Base-by-base conservation (phyloP, 1,140 invertebrate genomes). In the Bombus impatiens region DNA sequence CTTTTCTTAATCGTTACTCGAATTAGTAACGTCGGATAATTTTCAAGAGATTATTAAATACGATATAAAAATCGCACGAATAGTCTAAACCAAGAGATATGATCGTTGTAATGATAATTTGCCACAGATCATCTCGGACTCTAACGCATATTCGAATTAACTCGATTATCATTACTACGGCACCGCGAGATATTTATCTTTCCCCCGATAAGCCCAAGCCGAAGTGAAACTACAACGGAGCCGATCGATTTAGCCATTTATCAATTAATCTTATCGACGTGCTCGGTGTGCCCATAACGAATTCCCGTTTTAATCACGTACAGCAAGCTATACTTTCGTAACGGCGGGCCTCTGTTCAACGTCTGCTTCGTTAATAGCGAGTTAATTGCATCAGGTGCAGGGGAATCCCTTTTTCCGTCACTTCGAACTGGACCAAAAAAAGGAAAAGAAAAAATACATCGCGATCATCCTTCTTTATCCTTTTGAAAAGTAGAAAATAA, bases 241-340 rank as follows among this genome's bases (percentile, higher is more conserved):
- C 85, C 83, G 89, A 92, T 92, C 86, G 90, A 90, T 90, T 92
- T 83, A 78, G 77, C 90, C 89, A 88, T 88, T 93, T 92, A 92
- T 93, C 92, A 91, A 93, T 93, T 93, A 93, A 93, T 92, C 91
- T 92, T 90, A 93, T 93, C 91, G 87, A 83, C 86, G 91, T 81
- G 87, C 70, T 83, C 90, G 89, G 42, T 87, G 89, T 87, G 86
- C 83, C 83, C 72, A 75, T 89, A 91, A 90, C 90, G 87, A 86
- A 89, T 90, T 89, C 87, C 86, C 84, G 86, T 88, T 91, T 92
- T 91, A 92, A 91, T 92, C 91, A 88, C 89, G 89, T 91, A 90
- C 88, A 82, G 80, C 89, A 35, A 71, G 87, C 87, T 87, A 87
- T 87, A 86, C 89, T 89, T 92, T 91, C 88, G 82, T 87, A 90